These are phyloP conservation scores for Babyrousa celebensis DNA, from an alignment of 2,797 vertebrate species.

Conservation along the genomic window DNA sequence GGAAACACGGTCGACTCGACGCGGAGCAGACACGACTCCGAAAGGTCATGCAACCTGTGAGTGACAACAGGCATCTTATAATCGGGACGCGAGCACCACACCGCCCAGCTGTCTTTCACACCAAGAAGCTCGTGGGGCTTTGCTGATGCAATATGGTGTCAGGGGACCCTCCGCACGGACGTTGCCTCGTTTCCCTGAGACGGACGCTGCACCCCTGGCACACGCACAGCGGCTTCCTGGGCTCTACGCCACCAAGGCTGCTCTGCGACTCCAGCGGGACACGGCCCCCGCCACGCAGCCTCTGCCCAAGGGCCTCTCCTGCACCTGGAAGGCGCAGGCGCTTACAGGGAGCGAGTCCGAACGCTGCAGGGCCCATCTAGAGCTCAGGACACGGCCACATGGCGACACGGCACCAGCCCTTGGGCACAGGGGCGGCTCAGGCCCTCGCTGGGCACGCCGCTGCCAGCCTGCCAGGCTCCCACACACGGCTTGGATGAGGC, in stretches of 20 bases:
- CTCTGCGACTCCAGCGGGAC: no score
- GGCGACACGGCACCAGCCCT: no score
- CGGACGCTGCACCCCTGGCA: fast-evolving
- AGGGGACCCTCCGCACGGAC: no score
- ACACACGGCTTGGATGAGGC: no score
- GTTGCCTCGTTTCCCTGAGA: no score
- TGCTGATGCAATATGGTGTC: fast-evolving
- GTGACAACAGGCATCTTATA: background rate
- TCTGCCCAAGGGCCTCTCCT: no score
- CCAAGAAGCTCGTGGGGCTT: background rate
- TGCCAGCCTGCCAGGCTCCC: fast-evolving
- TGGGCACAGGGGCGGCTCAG: no score
- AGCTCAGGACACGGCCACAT: background rate
- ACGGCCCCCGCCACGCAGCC: no score
- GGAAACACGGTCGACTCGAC: fast-evolving
- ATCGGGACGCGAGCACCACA: background rate
- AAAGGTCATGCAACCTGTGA: fast-evolving
- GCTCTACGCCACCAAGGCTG: background rate
- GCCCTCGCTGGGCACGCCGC: no score
- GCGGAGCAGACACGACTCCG: fast-evolving
- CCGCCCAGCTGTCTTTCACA: background rate
- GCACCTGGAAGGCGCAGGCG: background rate
- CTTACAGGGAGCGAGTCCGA: background rate
- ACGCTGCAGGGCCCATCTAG: no score
- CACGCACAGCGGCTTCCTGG: fast-evolving